These are phyloP conservation scores for Nibea albiflora DNA, from an alignment of 2,113 vertebrate genomes.

Conservation along the genomic window DNA sequence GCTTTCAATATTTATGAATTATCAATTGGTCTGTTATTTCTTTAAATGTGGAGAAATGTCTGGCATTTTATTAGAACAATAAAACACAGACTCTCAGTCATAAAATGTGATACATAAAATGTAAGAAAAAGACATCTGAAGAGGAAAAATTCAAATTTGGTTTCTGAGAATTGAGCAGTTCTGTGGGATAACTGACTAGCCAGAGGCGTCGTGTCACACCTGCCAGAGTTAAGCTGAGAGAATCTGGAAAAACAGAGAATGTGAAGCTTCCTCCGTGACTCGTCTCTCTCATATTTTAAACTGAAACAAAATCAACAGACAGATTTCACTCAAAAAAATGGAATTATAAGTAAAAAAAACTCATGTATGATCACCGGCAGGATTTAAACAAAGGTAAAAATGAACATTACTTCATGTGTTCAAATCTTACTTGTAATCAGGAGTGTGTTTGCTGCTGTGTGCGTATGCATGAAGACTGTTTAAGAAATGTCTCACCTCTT, in stretches of 20 bases:
- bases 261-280: neutral
- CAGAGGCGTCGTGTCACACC: neutral
- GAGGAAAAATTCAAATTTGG: neutral
- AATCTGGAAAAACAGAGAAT: neutral
- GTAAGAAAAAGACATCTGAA: neutral
- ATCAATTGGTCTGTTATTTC: neutral
- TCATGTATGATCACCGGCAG: neutral
- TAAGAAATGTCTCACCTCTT: conserved; percentile 73
- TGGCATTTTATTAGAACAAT: neutral
- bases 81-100: neutral
- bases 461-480: conserved; percentile 24
- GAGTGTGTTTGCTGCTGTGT: neutral
- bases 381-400: neutral
- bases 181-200: neutral
- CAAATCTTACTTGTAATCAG: neutral
- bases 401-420: neutral
- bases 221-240: neutral
- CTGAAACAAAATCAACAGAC: neutral
- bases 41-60: neutral
- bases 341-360: neutral
- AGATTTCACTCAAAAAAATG: neutral
- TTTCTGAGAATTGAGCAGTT: neutral
- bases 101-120: neutral
- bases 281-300: neutral
- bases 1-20: neutral